A percentile compares a stretch with the other conserved stretches of the same genome.
phyloP scores from a whole-genome alignment of 2,113 vertebrate genomes.

The Phoxinus phoxinus region DNA sequence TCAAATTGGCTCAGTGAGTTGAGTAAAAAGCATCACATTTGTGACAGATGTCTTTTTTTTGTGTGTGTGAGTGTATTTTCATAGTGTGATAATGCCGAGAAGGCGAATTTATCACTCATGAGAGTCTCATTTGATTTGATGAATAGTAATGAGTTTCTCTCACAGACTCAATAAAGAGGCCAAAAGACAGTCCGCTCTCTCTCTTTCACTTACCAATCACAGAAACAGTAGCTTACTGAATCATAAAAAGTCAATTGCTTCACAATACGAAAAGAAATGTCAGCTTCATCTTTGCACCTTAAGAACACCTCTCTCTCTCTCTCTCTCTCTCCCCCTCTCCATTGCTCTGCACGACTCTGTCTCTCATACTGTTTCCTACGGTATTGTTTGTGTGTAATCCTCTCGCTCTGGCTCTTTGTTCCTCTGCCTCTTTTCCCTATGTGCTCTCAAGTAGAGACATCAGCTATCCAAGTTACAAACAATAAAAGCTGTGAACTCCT shows the following conservation, averaged over 20 bases:
- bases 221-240: conserved; percentile 2
- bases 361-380: conserved; percentile 1
- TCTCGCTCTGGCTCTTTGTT: conserved; percentile 7
- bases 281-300: neutral
- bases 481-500: conserved; percentile 9
- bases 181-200: neutral
- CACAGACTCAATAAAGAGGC: conserved; percentile 30
- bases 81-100: conserved; percentile 18
- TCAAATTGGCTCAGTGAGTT: conserved; percentile 10
- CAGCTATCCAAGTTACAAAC: conserved; percentile 23
- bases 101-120: conserved; percentile 4
- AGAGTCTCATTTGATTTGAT: conserved; percentile 38
- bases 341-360: neutral
- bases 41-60: conserved; percentile 2
- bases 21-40: neutral
- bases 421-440: neutral
- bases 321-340: neutral
- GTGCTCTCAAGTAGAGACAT: neutral
- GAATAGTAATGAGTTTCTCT: conserved; percentile 37
- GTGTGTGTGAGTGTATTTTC: neutral
- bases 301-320: neutral
- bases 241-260: conserved; percentile 3
- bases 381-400: neutral
- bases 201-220: conserved; percentile 1
- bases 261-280: neutral